phyloP scores from a whole-genome alignment of 1,140 invertebrate species.

The Pentalonia nigronervosa region DNA sequence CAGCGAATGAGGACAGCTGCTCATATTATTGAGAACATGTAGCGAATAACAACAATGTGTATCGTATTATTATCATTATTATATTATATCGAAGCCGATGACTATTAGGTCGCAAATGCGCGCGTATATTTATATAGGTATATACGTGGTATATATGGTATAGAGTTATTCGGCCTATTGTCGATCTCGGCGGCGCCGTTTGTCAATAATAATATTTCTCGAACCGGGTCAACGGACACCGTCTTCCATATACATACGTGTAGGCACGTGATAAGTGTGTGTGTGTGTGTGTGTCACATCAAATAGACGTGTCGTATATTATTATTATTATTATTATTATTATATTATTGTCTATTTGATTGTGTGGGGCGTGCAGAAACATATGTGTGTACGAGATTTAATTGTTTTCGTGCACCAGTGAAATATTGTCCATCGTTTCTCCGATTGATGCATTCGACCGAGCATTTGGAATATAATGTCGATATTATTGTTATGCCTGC shows the following conservation, averaged over 20 bases:
- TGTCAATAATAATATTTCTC: constrained; percentile 12
- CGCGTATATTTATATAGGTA: background rate
- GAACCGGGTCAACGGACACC: constrained; percentile 25
- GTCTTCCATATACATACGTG: background rate
- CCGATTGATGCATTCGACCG: background rate
- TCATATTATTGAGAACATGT: constrained; percentile 3
- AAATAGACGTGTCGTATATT: background rate
- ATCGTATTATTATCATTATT: background rate
- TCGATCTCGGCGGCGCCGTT: background rate
- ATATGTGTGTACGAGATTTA: background rate
- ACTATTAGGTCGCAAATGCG: constrained; percentile 42
- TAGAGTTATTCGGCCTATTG: constrained; percentile 18
- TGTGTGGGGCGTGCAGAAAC: too few species aligned
- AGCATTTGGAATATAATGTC: background rate
- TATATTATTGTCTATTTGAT: constrained; percentile 7
- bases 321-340: too few species aligned
- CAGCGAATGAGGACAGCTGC: constrained; percentile 36
- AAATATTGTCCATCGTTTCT: background rate
- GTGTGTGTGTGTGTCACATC: background rate
- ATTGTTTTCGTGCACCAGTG: background rate
- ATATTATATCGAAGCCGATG: background rate
- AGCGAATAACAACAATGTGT: constrained; percentile 26
- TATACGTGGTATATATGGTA: background rate
- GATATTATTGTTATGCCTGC: background rate
- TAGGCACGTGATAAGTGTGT: background rate